These are phyloP conservation scores for Ctenopoma multispine DNA, from an alignment of 2,797 vertebrate genomes.

Conservation along the genomic window DNA sequence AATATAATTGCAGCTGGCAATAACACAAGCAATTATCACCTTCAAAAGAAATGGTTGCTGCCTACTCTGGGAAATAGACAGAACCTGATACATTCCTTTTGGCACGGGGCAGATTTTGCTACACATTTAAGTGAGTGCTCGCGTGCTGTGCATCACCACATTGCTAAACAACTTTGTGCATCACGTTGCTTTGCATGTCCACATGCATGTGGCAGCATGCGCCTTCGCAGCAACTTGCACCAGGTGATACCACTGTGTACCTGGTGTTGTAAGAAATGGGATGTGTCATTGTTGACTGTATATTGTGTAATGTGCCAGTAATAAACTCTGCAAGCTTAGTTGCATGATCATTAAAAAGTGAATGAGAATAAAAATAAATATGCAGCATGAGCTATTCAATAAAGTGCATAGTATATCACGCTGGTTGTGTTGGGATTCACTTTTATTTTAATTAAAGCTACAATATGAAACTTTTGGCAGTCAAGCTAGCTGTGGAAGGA, in stretches of 20 bases:
- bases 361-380: no score
- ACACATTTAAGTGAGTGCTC: neutral
- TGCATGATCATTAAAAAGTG: no score
- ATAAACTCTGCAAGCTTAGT: no score
- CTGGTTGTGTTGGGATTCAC: no score
- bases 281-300: no score
- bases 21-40: constrained; percentile 45
- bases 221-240: neutral
- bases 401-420: no score
- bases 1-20: constrained; percentile 51
- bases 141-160: neutral
- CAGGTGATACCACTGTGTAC: neutral
- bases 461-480: no score
- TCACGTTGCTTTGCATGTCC: neutral
- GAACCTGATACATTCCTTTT: constrained; percentile 3
- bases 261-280: neutral
- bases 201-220: neutral
- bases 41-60: constrained; percentile 43
- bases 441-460: no score
- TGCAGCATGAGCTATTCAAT: no score
- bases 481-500: no score
- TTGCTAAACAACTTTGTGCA: neutral
- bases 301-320: neutral
- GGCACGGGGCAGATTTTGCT: neutral
- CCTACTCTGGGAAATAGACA: neutral